These are phyloP conservation scores for Urocyon cinereoargenteus DNA, from an alignment of 2,797 vertebrate genomes.

Conservation along the genomic window DNA sequence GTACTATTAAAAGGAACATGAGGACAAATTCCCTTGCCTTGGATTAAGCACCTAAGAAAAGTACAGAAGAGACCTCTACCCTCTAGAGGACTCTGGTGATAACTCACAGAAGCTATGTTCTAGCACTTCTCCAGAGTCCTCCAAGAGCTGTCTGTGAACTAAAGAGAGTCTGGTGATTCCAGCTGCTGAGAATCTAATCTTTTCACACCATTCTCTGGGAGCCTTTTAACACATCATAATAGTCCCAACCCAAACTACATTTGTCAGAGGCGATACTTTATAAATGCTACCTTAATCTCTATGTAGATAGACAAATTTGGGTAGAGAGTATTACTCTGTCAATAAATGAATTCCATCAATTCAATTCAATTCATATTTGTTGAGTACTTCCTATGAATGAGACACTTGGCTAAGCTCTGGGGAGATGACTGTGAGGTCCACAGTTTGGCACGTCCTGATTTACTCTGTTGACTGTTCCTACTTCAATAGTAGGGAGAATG, in stretches of 20 bases:
- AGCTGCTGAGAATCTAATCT: not conserved
- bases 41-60: not conserved
- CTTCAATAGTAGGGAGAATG: not conserved
- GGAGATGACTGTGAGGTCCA: not conserved
- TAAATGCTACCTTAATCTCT: not conserved
- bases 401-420: constrained; percentile 25
- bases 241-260: not conserved
- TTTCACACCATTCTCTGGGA: not conserved
- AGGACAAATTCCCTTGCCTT: not conserved
- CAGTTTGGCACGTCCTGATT: not conserved
- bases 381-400: not conserved
- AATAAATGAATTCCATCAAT: not conserved
- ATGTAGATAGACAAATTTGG: not conserved
- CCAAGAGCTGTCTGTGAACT: not conserved
- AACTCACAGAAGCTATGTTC: not conserved
- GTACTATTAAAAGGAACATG: not conserved
- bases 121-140: not conserved
- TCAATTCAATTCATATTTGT: constrained; percentile 4
- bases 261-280: not conserved
- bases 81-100: not conserved
- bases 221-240: not conserved
- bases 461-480: not conserved
- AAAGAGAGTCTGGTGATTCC: not conserved
- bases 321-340: not conserved
- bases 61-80: not conserved